These are phyloP conservation scores for Gouania willdenowi DNA, from an alignment of 2,797 vertebrate genomes.

Conservation along the genomic window DNA sequence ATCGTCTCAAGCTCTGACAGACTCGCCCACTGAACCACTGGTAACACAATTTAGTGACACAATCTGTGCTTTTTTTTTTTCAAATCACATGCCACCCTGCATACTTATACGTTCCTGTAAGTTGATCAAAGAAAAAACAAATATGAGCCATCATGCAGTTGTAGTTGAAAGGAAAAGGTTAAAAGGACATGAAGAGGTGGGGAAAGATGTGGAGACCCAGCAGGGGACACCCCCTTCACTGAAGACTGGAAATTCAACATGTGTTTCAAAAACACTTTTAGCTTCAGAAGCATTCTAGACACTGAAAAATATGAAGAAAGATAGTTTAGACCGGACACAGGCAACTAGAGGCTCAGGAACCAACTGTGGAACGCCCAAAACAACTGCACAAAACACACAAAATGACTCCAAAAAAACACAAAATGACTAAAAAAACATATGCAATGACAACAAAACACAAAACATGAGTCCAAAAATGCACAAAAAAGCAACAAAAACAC, in stretches of 20 bases:
- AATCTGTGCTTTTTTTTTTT: background rate
- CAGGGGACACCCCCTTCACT: slow-evolving; percentile 37
- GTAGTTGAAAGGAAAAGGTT: slow-evolving; percentile 36
- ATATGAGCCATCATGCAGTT: too few species aligned
- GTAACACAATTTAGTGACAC: background rate
- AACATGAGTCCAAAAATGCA: too few species aligned
- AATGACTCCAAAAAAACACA: too few species aligned
- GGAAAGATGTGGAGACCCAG: slow-evolving; percentile 42
- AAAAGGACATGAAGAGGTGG: slow-evolving; percentile 56
- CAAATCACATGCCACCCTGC: background rate
- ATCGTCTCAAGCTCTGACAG: background rate
- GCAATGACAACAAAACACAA: too few species aligned
- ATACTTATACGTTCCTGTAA: slow-evolving; percentile 15
- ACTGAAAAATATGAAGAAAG: too few species aligned
- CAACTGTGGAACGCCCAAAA: too few species aligned
- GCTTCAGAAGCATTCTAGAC: too few species aligned
- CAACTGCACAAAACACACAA: too few species aligned
- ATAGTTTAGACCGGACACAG: too few species aligned
- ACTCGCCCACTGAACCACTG: background rate
- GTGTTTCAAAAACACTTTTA: slow-evolving; percentile 2
- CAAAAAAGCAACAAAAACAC: too few species aligned
- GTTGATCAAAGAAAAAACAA: slow-evolving; percentile 1
- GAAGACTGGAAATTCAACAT: slow-evolving; percentile 56
- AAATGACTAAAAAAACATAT: too few species aligned
- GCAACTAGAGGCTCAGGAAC: too few species aligned